phyloP scores from a whole-genome alignment of 2,888 invertebrate genomes.

The Tachina grossa region DNA sequence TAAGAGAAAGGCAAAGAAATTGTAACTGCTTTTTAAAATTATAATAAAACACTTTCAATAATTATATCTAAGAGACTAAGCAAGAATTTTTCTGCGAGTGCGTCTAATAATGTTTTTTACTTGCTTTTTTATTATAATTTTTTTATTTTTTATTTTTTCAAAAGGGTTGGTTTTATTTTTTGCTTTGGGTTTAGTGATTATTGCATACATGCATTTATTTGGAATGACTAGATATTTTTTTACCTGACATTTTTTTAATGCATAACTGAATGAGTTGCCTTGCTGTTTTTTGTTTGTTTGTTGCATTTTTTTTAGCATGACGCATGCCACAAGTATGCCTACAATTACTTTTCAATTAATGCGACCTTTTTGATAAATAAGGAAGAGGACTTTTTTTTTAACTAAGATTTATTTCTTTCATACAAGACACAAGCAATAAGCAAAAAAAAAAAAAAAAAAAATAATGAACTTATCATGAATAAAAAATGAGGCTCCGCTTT shows the following conservation, averaged over 20 bases:
- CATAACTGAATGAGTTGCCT: background rate
- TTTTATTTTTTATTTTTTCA: background rate
- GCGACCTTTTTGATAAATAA: slow-evolving; percentile 43
- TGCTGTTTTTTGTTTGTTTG: slow-evolving; percentile 16
- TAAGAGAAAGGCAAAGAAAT: background rate
- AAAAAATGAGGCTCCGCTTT: slow-evolving; percentile 24
- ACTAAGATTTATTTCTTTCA: slow-evolving; percentile 35
- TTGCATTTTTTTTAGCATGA: slow-evolving; percentile 41
- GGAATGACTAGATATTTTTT: slow-evolving; percentile 16
- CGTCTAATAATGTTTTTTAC: too few relatives aligned
- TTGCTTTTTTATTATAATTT: background rate
- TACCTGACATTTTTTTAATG: slow-evolving; percentile 58
- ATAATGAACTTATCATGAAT: background rate
- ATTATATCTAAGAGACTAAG: background rate
- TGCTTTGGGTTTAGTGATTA: background rate
- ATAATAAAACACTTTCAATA: background rate
- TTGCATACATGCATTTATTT: slow-evolving; percentile 10
- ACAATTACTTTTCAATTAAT: slow-evolving; percentile 71
- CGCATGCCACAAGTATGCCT: slow-evolving; percentile 65
- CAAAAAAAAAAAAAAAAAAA: background rate
- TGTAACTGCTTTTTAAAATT: slow-evolving; percentile 19
- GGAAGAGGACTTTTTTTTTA: slow-evolving; percentile 39
- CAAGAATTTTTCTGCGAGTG: background rate
- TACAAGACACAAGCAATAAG: background rate
- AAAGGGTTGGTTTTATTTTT: slow-evolving; percentile 51